Percentiles rank a stretch among this genome's conserved stretches.
phyloP scores from a whole-genome alignment of 2,888 invertebrate species.

The Diachrysia chrysitis region DNA sequence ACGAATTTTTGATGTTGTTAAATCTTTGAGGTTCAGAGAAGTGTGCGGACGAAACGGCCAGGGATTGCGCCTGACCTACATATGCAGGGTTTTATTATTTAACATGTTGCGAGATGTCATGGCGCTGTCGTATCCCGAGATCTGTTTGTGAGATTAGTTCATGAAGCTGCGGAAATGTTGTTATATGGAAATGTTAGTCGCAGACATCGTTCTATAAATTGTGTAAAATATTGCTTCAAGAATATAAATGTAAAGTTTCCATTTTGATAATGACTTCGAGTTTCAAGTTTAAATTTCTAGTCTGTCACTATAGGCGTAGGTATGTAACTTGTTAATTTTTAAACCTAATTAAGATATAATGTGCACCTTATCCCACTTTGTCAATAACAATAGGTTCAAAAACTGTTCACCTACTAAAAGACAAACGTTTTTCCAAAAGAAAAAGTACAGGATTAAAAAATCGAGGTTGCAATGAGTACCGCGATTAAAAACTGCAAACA shows the following conservation, averaged over 20 bases:
- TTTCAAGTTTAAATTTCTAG: background rate
- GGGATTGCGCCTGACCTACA: constrained; percentile 32
- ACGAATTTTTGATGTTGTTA: constrained; percentile 69
- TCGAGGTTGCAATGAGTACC: constrained; percentile 17
- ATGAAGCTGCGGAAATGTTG: background rate
- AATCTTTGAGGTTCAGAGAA: constrained; percentile 64
- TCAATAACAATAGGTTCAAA: background rate
- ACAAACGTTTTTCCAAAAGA: background rate
- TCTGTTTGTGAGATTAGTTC: background rate
- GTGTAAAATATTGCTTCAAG: background rate
- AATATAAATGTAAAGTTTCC: background rate
- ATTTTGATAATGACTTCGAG: background rate
- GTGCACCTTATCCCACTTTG: too few relatives aligned
- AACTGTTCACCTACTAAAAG: background rate
- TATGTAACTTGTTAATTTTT: background rate
- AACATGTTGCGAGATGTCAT: constrained; percentile 10
- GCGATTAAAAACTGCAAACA: constrained; percentile 50
- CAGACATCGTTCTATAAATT: background rate
- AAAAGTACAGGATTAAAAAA: constrained; percentile 6
- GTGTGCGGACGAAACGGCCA: constrained; percentile 49
- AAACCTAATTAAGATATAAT: too few relatives aligned
- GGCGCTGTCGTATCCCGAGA: constrained; percentile 12
- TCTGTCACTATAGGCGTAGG: background rate
- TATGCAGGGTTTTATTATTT: constrained; percentile 32
- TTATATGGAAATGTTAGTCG: background rate